These are phyloP conservation scores for Microcaecilia unicolor DNA, from an alignment of 2,797 vertebrate genomes.

Conservation along the genomic window DNA sequence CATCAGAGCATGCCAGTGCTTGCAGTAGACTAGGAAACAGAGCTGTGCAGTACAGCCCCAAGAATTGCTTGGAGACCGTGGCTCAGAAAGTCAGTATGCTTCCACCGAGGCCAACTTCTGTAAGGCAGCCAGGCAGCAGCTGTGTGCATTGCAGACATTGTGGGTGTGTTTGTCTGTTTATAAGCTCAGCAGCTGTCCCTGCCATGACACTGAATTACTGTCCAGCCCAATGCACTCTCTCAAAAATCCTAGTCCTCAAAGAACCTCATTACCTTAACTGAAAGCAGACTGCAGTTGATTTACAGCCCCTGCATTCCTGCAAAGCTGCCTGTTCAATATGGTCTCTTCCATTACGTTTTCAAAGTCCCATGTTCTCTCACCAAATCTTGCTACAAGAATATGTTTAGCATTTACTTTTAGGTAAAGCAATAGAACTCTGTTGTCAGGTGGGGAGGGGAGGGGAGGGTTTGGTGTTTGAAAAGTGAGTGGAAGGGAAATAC, in stretches of 20 bases:
- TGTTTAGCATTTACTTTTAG: background rate
- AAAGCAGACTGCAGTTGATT: background rate
- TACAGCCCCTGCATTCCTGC: background rate
- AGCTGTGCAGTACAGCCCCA: slow-evolving; percentile 28
- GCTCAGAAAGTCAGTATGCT: slow-evolving; percentile 32
- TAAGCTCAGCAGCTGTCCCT: slow-evolving; percentile 30
- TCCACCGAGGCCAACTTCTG: slow-evolving; percentile 45
- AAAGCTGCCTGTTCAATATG: accelerated
- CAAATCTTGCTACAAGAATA: background rate
- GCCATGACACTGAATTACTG: slow-evolving; percentile 1
- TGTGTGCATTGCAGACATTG: slow-evolving; percentile 49
- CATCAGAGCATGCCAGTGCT: slow-evolving; percentile 41
- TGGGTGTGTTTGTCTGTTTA: slow-evolving; percentile 38
- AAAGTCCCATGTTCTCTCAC: background rate
- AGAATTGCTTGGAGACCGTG: slow-evolving; percentile 20
- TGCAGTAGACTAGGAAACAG: slow-evolving; percentile 18
- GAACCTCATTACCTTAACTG: background rate
- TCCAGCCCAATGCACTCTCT: slow-evolving; percentile 9
- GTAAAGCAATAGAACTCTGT: background rate
- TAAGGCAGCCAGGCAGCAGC: slow-evolving; percentile 53
- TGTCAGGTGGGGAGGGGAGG: too few species aligned
- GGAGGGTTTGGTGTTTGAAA: too few species aligned
- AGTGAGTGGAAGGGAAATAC: background rate
- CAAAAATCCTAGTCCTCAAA: background rate
- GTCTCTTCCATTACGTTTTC: background rate